Evolutionary conservation across 2,113 vertebrate species (phyloP).

Genomic region (Ceuthmochares aereus): DNA sequence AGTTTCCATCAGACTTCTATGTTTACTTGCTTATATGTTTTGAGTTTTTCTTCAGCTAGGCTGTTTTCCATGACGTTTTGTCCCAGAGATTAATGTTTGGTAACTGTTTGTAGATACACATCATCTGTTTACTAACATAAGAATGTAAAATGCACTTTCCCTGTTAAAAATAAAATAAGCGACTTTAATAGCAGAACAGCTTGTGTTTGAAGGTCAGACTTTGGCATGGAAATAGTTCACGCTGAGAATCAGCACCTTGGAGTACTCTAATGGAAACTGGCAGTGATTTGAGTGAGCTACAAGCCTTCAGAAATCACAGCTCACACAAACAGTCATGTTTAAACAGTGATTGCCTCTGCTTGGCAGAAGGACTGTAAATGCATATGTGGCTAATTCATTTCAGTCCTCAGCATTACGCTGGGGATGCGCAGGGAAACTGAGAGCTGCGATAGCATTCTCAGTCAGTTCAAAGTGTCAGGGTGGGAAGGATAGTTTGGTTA

Average conservation of each 20-base stretch:
- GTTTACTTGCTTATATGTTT: not conserved
- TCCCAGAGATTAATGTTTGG: not conserved
- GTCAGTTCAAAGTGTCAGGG: not conserved
- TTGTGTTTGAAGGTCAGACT: constrained; percentile 56
- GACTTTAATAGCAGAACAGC: constrained; percentile 13
- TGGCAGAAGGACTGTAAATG: not conserved
- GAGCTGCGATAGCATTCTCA: rapidly evolving
- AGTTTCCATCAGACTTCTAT: not conserved
- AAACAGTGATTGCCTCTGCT: not conserved
- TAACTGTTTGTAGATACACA: not conserved
- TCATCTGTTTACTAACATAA: constrained; percentile 7
- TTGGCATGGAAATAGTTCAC: constrained; percentile 12
- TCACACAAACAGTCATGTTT: not conserved
- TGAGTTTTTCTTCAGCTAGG: not conserved
- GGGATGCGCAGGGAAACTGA: rapidly evolving
- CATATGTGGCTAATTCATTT: not conserved
- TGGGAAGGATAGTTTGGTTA: not conserved
- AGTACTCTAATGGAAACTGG: not conserved
- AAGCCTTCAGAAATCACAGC: constrained; percentile 4
- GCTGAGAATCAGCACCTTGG: constrained; percentile 8
- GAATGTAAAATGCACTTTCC: not conserved
- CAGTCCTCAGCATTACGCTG: not conserved
- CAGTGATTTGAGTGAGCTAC: constrained; percentile 15
- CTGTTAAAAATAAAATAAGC: not conserved
- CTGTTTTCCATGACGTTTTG: not conserved